Conservation (phyloP, 2,797 vertebrate genomes). For the Euthynnus affinis region DNA sequence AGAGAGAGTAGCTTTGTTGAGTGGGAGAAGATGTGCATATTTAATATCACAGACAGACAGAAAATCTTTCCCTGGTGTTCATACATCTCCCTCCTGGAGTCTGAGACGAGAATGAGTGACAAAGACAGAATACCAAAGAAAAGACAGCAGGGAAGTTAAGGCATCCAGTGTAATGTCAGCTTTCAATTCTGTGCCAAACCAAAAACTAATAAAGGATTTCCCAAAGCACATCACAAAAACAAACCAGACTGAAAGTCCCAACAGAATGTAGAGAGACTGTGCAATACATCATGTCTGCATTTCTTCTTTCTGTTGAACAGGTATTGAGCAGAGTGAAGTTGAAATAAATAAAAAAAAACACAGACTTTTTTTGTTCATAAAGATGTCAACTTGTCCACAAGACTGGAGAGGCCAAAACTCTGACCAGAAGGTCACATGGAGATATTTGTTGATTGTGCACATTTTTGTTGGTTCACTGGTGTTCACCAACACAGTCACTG, state of each 20-base stretch:
- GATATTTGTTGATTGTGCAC: not conserved
- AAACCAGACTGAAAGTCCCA: slow-evolving; percentile 51
- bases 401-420: not conserved
- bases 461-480: slow-evolving; percentile 6
- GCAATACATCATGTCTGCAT: not conserved
- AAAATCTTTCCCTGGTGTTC: slow-evolving; percentile 72
- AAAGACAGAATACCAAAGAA: slow-evolving; percentile 53
- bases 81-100: slow-evolving; percentile 53
- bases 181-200: slow-evolving; percentile 50
- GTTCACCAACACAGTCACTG: not conserved
- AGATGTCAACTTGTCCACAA: not conserved
- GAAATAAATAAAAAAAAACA: slow-evolving; percentile 2
- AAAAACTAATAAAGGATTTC: slow-evolving; percentile 67
- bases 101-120: slow-evolving; percentile 59
- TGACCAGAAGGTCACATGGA: slow-evolving; percentile 5
- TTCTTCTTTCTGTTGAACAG: slow-evolving; percentile 1
- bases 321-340: slow-evolving; percentile 6
- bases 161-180: slow-evolving; percentile 46
- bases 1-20: slow-evolving; percentile 38
- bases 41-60: slow-evolving; percentile 76
- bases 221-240: slow-evolving; percentile 46
- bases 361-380: not conserved
- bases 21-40: slow-evolving; percentile 66
- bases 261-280: slow-evolving; percentile 15
- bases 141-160: slow-evolving; percentile 38